A percentile compares a stretch with the other conserved stretches of the same genome.
Evolutionary conservation across 2,797 vertebrate species (phyloP).

Genomic region (Lithobates sylvaticus): DNA sequence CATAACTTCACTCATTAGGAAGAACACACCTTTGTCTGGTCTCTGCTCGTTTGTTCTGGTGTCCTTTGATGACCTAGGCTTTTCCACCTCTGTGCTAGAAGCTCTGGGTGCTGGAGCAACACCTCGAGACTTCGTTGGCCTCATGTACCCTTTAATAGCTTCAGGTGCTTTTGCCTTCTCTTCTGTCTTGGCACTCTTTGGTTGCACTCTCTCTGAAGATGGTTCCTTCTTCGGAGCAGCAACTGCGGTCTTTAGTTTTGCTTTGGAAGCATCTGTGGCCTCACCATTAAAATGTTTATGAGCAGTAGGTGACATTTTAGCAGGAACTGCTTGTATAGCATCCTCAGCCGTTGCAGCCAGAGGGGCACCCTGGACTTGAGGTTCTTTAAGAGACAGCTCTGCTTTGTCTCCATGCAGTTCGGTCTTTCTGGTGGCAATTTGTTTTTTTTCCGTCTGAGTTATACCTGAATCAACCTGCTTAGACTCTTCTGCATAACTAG

Average conservation of each 20-base stretch:
- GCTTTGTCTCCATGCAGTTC: background rate
- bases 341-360: background rate
- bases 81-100: slow-evolving; percentile 57
- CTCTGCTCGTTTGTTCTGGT: slow-evolving; percentile 44
- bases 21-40: slow-evolving; percentile 71
- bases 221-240: background rate
- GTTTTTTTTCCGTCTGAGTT: background rate
- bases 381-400: background rate
- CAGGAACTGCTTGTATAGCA: background rate
- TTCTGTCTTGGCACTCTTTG: slow-evolving; percentile 63
- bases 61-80: slow-evolving; percentile 49
- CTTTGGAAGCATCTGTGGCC: background rate
- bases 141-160: slow-evolving; percentile 78
- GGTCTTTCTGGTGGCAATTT: background rate
- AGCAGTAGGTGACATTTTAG: background rate
- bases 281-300: background rate
- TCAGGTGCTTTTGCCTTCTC: slow-evolving; percentile 63
- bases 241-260: background rate
- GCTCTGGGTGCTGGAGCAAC: slow-evolving; percentile 57
- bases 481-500: background rate
- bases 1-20: background rate
- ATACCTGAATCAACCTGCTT: background rate
- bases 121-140: slow-evolving; percentile 76
- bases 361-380: too few relatives aligned
- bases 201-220: background rate